Percentiles rank a stretch among this genome's conserved stretches.
Evolutionary conservation across 2,888 invertebrate species (phyloP).

Genomic region (Polyommatus icarus): DNA sequence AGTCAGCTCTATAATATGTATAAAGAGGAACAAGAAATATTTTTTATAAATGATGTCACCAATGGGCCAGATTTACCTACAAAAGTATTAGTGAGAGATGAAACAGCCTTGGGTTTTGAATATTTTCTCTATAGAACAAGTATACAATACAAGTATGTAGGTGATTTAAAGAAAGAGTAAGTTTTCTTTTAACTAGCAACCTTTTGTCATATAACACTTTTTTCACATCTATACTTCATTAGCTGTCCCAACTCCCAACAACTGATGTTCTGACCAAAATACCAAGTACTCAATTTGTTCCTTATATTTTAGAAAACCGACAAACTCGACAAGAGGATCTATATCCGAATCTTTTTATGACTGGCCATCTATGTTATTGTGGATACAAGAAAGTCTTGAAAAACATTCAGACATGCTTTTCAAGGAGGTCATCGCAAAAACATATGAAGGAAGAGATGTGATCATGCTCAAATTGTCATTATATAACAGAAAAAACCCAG

Average conservation of each 20-base stretch:
- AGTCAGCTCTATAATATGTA: constrained; percentile 52
- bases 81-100: constrained; percentile 53
- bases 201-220: background rate
- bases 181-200: background rate
- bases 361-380: constrained; percentile 49
- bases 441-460: constrained; percentile 59
- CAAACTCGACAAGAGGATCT: background rate
- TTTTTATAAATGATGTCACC: constrained; percentile 62
- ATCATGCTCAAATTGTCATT: constrained; percentile 55
- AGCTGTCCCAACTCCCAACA: background rate
- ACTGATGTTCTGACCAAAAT: background rate
- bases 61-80: constrained; percentile 67
- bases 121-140: constrained; percentile 48
- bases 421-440: constrained; percentile 53
- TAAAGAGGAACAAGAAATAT: constrained; percentile 44
- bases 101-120: constrained; percentile 50
- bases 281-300: background rate
- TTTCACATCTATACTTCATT: background rate
- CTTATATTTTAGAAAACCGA: background rate
- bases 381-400: constrained; percentile 48
- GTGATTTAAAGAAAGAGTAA: background rate
- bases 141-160: constrained; percentile 52
- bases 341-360: constrained; percentile 45
- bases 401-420: constrained; percentile 42
- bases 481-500: constrained; percentile 41